Conservation (phyloP, 2,888 invertebrate genomes). For the Caenorhabditis sulstoni region DNA sequence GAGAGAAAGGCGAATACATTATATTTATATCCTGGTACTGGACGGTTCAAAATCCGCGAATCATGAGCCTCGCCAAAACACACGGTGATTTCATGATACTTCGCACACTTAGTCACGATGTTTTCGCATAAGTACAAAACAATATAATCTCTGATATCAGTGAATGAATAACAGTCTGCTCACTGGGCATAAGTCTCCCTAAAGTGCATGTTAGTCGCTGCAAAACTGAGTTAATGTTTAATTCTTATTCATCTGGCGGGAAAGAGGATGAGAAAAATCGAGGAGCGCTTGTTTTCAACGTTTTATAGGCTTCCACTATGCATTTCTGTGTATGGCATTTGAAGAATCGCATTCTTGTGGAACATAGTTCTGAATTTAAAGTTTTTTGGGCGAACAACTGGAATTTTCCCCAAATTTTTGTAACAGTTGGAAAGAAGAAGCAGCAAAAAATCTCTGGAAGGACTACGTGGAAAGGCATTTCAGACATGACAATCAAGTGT, state of each 20-base stretch:
- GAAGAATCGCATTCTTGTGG: constrained; percentile 55
- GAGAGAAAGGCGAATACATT: not conserved
- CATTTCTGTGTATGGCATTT: constrained; percentile 30
- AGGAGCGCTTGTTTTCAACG: constrained; percentile 21
- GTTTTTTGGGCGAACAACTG: constrained; percentile 36
- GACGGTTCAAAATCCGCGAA: constrained; percentile 26
- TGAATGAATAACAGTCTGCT: constrained; percentile 44
- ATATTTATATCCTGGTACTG: constrained; percentile 22
- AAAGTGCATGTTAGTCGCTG: constrained; percentile 38
- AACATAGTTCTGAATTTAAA: constrained; percentile 46
- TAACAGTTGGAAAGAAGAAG: constrained; percentile 37
- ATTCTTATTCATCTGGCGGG: constrained; percentile 18
- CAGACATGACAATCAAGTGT: too few species aligned
- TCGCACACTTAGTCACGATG: constrained; percentile 42
- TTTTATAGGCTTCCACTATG: constrained; percentile 35
- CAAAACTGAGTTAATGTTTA: constrained; percentile 15
- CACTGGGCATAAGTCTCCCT: constrained; percentile 20
- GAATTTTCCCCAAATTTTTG: constrained; percentile 24
- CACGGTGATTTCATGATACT: constrained; percentile 35
- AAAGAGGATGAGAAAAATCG: constrained; percentile 33
- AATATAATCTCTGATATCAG: constrained; percentile 42
- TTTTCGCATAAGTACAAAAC: constrained; percentile 39
- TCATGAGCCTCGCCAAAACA: constrained; percentile 29
- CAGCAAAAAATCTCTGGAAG: constrained; percentile 17
- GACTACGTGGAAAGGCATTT: not conserved